Percentiles rank a stretch among this genome's conserved stretches.
phyloP scores from a whole-genome alignment of 1,140 invertebrate species.

The Bombyx mandarina region DNA sequence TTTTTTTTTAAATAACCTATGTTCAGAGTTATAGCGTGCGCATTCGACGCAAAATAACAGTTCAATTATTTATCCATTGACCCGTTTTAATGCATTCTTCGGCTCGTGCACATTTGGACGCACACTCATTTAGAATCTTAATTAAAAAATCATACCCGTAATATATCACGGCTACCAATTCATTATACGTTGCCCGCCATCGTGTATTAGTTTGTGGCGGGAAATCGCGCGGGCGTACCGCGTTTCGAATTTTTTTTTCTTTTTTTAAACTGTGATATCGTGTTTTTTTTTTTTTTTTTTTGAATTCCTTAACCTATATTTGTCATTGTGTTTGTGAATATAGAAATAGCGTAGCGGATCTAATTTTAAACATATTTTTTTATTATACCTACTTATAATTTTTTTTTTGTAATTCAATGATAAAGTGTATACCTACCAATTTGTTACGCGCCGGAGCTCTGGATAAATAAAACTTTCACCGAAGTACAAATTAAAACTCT shows the following conservation, averaged over 20 bases:
- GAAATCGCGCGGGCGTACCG: slow-evolving; percentile 26
- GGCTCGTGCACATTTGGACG: slow-evolving; percentile 27
- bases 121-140: slow-evolving; percentile 30
- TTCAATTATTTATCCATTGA: slow-evolving; percentile 39
- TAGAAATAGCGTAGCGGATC: too few relatives aligned
- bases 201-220: slow-evolving; percentile 28
- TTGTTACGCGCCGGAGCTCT: too few relatives aligned
- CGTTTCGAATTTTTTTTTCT: slow-evolving; percentile 9
- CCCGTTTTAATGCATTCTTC: slow-evolving; percentile 20
- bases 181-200: slow-evolving; percentile 30
- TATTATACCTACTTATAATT: too few relatives aligned
- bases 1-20: neutral
- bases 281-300: too few relatives aligned
- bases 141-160: slow-evolving; percentile 18
- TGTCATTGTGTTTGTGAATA: too few relatives aligned
- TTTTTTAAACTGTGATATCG: too few relatives aligned
- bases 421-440: too few relatives aligned
- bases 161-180: slow-evolving; percentile 20
- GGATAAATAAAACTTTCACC: too few relatives aligned
- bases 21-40: neutral
- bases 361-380: too few relatives aligned
- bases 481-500: too few relatives aligned
- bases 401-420: too few relatives aligned
- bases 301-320: too few relatives aligned
- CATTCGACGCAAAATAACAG: slow-evolving; percentile 12